Evolutionary conservation across 2,888 invertebrate species (phyloP).

Genomic region (Eugnorisma glareosa): DNA sequence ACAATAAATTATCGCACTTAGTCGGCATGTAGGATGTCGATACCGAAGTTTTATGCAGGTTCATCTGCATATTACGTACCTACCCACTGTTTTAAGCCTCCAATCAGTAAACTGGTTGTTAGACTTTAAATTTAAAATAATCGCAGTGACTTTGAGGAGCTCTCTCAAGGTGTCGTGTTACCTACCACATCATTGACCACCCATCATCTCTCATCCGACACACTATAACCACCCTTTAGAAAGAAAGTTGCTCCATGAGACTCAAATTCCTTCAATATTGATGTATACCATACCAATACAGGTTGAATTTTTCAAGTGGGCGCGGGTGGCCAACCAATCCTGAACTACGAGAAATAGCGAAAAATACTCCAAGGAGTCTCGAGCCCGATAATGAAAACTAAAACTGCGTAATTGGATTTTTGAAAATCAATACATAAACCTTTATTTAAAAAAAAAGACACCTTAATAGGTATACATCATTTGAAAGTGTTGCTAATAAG

Average conservation of each 20-base stretch:
- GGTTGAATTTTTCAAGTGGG: too few relatives aligned
- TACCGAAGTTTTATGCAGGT: neutral
- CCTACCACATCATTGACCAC: neutral
- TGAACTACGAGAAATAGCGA: neutral
- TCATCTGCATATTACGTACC: neutral
- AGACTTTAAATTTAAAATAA: neutral
- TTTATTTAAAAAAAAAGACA: too few relatives aligned
- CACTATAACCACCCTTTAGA: neutral
- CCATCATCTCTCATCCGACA: neutral
- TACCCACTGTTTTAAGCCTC: neutral
- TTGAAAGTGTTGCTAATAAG: neutral
- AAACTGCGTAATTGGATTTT: neutral
- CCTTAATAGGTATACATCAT: too few relatives aligned
- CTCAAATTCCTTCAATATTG: neutral
- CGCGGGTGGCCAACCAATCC: neutral
- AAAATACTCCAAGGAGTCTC: neutral
- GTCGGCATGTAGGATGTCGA: neutral
- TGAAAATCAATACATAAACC: too few relatives aligned
- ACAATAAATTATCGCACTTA: neutral
- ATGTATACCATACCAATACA: too few relatives aligned
- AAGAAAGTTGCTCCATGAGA: too few relatives aligned
- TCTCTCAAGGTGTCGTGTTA: neutral
- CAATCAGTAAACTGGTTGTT: neutral
- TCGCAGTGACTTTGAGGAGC: neutral
- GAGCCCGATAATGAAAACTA: neutral